Conservation (phyloP, 2,888 invertebrate genomes). For the Horisme vitalbata region DNA sequence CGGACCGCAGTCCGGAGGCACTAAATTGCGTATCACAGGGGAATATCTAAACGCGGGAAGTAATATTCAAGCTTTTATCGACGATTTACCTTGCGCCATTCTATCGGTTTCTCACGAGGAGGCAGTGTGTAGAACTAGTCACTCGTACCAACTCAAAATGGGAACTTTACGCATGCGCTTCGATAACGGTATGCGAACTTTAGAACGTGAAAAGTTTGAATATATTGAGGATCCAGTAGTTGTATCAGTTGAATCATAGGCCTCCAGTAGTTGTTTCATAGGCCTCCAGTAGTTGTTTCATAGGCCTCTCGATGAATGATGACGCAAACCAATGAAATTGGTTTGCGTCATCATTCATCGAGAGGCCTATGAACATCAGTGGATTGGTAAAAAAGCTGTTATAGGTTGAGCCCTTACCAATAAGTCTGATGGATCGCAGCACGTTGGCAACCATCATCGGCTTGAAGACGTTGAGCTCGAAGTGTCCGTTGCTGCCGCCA, state of each 20-base stretch:
- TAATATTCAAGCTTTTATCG: constrained; percentile 93
- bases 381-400: no score
- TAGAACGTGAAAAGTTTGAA: constrained; percentile 91
- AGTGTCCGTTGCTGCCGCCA: no score
- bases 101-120: constrained; percentile 89
- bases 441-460: no score
- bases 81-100: constrained; percentile 93
- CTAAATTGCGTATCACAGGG: constrained; percentile 94
- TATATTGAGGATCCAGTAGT: constrained; percentile 96
- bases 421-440: no score
- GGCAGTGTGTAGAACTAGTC: constrained; percentile 91
- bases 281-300: no score
- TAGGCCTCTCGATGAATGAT: no score
- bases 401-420: no score
- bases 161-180: constrained; percentile 92
- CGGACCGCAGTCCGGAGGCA: constrained; percentile 98
- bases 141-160: constrained; percentile 86
- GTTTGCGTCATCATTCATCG: no score
- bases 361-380: no score
- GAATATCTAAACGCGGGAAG: constrained; percentile 98
- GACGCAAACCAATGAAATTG: no score
- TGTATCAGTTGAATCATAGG: constrained; percentile 92
- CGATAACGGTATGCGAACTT: constrained; percentile 90
- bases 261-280: no score
- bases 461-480: no score